These are phyloP conservation scores for Euwallacea fornicatus DNA, from an alignment of 1,140 invertebrate genomes.

Conservation along the genomic window DNA sequence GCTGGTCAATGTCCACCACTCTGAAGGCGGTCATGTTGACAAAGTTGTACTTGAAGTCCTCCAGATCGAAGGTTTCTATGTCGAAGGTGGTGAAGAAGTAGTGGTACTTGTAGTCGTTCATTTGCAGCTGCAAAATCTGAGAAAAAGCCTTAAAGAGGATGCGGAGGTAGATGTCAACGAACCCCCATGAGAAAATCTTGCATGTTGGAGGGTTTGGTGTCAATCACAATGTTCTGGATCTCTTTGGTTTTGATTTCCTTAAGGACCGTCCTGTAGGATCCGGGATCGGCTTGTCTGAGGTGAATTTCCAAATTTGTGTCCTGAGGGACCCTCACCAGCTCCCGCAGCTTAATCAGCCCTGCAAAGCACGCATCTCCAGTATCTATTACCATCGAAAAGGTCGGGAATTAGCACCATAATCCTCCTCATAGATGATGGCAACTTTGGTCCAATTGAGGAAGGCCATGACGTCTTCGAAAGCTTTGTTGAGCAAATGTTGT, in stretches of 20 bases:
- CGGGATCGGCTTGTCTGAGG: constrained; percentile 73
- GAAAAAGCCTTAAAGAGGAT: neutral
- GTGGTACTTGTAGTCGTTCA: constrained; percentile 93
- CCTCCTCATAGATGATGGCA: constrained; percentile 91
- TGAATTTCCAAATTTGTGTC: constrained; percentile 76
- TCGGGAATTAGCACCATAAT: constrained; percentile 63
- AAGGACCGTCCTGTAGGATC: constrained; percentile 76
- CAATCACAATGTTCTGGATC: constrained; percentile 82
- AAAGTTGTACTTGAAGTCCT: constrained; percentile 92
- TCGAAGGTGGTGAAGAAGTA: constrained; percentile 93
- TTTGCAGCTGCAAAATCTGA: constrained; percentile 86
- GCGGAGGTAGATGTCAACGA: neutral
- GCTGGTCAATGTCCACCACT: constrained; percentile 77
- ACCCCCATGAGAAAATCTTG: constrained; percentile 80
- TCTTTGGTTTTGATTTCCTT: constrained; percentile 79
- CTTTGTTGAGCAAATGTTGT: constrained; percentile 77
- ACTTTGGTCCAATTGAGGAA: constrained; percentile 93
- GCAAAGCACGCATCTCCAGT: constrained; percentile 40
- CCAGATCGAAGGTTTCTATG: constrained; percentile 86
- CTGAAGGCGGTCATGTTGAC: constrained; percentile 93
- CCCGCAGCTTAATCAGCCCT: constrained; percentile 86
- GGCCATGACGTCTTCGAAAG: constrained; percentile 83
- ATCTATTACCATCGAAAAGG: neutral
- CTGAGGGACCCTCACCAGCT: constrained; percentile 71
- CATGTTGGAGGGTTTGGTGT: constrained; percentile 76